Evolutionary conservation across 2,113 vertebrate species (phyloP).

Genomic region (Tretioscincus oriximinensis): DNA sequence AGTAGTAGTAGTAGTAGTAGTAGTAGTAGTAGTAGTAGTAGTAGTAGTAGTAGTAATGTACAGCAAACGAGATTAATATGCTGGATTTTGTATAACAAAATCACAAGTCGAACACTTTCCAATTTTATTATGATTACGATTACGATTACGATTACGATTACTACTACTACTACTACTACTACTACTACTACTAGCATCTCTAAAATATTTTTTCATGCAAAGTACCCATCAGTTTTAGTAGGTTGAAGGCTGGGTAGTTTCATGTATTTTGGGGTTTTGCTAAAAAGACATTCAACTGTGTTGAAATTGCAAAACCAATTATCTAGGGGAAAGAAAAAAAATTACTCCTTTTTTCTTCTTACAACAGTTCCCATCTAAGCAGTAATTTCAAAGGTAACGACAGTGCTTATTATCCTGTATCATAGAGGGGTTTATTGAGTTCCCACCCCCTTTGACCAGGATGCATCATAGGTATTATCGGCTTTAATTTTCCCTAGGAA

Average conservation of each 20-base stretch:
- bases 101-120: no score
- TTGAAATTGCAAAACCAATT: background rate
- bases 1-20: no score
- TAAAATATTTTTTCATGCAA: background rate
- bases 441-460: slow-evolving; percentile 31
- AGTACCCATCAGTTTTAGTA: background rate
- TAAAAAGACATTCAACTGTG: background rate
- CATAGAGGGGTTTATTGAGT: slow-evolving; percentile 7
- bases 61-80: no score
- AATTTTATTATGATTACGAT: no score
- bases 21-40: no score
- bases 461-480: slow-evolving; percentile 47
- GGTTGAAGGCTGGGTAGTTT: background rate
- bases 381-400: slow-evolving; percentile 13
- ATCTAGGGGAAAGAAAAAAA: background rate
- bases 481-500: slow-evolving; percentile 51
- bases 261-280: background rate
- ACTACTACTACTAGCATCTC: no score
- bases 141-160: no score
- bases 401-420: background rate
- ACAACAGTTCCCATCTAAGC: background rate
- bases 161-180: no score
- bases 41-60: no score
- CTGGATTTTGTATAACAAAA: no score
- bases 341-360: background rate